Evolutionary conservation across 2,113 vertebrate species (phyloP).

Genomic region (Amphiprion ocellaris): DNA sequence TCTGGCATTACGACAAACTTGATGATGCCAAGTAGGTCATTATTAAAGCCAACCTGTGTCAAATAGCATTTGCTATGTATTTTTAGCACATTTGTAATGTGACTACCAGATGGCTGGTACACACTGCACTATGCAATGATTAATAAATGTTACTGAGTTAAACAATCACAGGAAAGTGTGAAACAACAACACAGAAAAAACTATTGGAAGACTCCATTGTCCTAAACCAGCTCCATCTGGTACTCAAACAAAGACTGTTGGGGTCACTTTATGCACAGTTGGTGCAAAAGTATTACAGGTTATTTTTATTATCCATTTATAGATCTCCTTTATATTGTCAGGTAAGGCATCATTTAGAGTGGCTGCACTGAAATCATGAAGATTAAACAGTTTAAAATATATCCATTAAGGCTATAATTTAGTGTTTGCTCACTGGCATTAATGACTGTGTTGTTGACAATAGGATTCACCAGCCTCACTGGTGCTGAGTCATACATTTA

Average conservation of each 20-base stretch:
- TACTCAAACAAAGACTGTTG: not conserved
- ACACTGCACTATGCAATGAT: not conserved
- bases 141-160: constrained; percentile 13
- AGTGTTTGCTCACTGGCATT: constrained; percentile 33
- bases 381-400: constrained; percentile 52
- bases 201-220: not conserved
- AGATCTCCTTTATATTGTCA: not conserved
- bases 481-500: constrained; percentile 27
- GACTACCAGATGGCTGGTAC: constrained; percentile 30
- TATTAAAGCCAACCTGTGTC: constrained; percentile 54
- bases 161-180: constrained; percentile 12
- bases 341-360: constrained; percentile 26
- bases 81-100: constrained; percentile 35
- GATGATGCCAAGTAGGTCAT: constrained; percentile 62
- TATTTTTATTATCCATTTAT: constrained; percentile 17
- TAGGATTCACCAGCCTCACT: not conserved
- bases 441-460: constrained; percentile 17
- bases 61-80: constrained; percentile 44
- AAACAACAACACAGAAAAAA: rapidly evolving
- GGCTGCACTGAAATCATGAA: constrained; percentile 4
- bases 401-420: constrained; percentile 48
- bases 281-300: not conserved
- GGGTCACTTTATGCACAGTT: constrained; percentile 16
- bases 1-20: constrained; percentile 41
- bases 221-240: not conserved